Base-by-base conservation (phyloP, 2,888 invertebrate genomes). In the Apodemia mormo region DNA sequence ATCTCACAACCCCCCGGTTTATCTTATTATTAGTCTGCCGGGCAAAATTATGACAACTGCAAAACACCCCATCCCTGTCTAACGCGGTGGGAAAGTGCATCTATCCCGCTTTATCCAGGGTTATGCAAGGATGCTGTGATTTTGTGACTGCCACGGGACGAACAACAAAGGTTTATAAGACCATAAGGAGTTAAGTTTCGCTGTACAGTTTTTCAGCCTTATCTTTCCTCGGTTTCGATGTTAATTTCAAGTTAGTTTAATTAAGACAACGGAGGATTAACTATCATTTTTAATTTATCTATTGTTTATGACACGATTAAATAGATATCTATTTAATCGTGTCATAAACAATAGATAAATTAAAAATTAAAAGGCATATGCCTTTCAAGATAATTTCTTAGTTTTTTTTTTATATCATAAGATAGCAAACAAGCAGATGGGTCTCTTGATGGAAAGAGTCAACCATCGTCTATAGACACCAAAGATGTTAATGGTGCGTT, bases 41-140 rank as follows among this genome's bases (percentile, higher is more conserved):
- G 88, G 90, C 88, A 88, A 94, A 94, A 93, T 94, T 94, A 94
- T 94, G 94, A 94, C 94, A 89, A 94, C 94, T 93, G 93, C 93
- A 93, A 89, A 88, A 90, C 87, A 86, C 87, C 71, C 61, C 72
- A 71, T 85, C 89, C 75, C 80, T 75, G 72, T 89, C 86, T 43
- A 66, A 66, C 77, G 7, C 33, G 68, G 49, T 65, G 61, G 29
- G 40, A 43, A 30, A 8, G 29, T 56, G 45, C 72, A 40, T 68
- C 72, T 33, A 67, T 75, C 77, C 68, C 75, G 52, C 69, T 77
- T 75, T 68, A 10, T 71, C 71, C 70, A 64, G 43, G 64, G 56
- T 52, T 58, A 49, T 73, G 71, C 71, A 72, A 70, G 61, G 68
- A 33, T 65, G 64, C 68, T 65, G 64, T 65, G 68, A 68, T 68